Base-by-base conservation (phyloP, 2,888 invertebrate genomes). In the Tiphia femorata region DNA sequence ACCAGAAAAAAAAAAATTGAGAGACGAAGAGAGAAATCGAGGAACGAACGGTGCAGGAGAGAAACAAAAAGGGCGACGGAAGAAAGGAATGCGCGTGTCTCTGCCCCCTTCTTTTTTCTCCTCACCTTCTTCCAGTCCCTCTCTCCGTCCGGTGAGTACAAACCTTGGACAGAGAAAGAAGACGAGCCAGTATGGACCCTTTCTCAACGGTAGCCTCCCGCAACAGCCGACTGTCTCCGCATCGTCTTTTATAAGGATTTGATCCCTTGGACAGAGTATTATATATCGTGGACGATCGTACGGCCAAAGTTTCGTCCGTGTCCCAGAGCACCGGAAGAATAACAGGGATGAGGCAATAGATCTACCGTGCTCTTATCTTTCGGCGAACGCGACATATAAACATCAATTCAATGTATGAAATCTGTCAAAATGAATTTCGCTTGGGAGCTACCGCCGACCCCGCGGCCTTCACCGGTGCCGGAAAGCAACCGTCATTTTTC, bases 391-490 rank as follows among this genome's bases (percentile, higher is more conserved):
- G 78, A 78, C 80, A 69, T 73, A 78, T 74, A 81, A 81, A 77
- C 80, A 82, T 82, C 82, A 81, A 81, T 82, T 82, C 80, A 77
- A 80, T 80, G 78, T 80, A 81, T 77, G 80, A 79, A 80, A 81
- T 81, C 80, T 80, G 80, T 81, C 80, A 79, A 79, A 79, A 80
- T 79, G 80, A 79, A 79, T 81, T 80, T 79, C 78, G 72, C 72
- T 57, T 72, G 75, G 77, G 75, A 77, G 74, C 62, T 64, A 58
- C 50, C 49, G 56, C 57, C 54, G 54, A 42, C 30, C 33, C 25
- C 58, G 46, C 30, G 46, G 29, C 35, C 37, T 16, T 17, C 30
- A 30, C 47, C 48, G 23, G 25, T 23, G 8, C 23, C 8, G 41
- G 41, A 23, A 6, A 33, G 6, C 8, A 58, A 47, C 72, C 70